Percentiles rank a stretch among this genome's conserved stretches.
Evolutionary conservation across 1,140 invertebrate species (phyloP).

Genomic region (Bombus impatiens): DNA sequence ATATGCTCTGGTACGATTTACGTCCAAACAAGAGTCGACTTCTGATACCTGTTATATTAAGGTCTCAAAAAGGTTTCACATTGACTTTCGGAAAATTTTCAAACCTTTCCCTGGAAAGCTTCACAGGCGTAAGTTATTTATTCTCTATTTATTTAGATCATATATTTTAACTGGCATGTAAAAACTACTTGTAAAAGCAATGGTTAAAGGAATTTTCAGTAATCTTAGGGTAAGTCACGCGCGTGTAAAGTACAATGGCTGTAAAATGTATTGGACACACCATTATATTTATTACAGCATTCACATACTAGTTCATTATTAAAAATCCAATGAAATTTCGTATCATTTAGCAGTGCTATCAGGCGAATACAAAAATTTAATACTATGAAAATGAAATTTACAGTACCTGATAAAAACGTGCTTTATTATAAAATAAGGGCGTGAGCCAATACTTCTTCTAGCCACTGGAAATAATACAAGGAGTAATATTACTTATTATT

Average conservation of each 20-base stretch:
- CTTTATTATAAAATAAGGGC: too few species aligned
- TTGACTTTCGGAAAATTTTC: constrained; percentile 56
- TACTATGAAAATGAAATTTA: too few species aligned
- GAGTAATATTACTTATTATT: background rate
- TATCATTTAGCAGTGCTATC: too few species aligned
- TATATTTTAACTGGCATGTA: background rate
- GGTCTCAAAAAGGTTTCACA: constrained; percentile 55
- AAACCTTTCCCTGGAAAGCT: constrained; percentile 56
- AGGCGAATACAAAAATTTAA: too few species aligned
- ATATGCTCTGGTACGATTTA: constrained; percentile 55
- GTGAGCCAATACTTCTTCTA: too few species aligned
- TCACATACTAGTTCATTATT: too few species aligned
- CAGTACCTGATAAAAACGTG: fast-evolving
- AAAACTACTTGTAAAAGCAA: background rate
- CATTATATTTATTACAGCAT: too few species aligned
- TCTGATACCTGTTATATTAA: constrained; percentile 53
- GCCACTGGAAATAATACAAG: background rate
- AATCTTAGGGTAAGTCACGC: background rate
- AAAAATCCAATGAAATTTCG: too few species aligned
- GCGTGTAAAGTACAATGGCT: too few species aligned
- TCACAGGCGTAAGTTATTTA: constrained; percentile 48
- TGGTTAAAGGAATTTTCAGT: background rate
- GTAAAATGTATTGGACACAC: too few species aligned
- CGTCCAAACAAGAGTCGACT: constrained; percentile 31
- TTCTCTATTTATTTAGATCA: too few species aligned